Evolutionary conservation across 1,140 invertebrate species (phyloP), one percentile per base, ranked within the genome.

Genomic region (Pantala flavescens): DNA sequence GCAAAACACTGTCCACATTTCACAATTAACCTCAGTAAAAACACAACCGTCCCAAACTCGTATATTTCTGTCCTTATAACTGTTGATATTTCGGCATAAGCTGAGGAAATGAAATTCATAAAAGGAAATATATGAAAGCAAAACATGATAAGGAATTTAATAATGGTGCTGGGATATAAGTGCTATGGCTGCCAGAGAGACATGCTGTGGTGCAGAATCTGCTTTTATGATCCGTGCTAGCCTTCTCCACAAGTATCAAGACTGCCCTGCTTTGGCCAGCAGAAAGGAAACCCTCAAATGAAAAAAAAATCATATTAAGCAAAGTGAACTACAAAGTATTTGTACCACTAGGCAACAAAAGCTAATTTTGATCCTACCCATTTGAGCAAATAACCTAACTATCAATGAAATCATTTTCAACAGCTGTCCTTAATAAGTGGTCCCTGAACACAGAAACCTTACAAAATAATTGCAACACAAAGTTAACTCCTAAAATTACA

Each of bases 201-300:
- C 49, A 21, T 63, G 49, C 49, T 63, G 49, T 63, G 49, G 49
- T 63, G 14, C 49, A 63, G 49, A 63, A 36, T 7, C 49, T 63
- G 49, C 5, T 19, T 36, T 63, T 63, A 21, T 63, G 49, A 63
- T 63, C 49, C 49, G n/a, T 63, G 49, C 49, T 63, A 7, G 49
- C 49, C 49, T 19, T 63, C n/a, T 63, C 49, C 49, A 63, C 1
- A 5, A 19, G 49, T 36, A 36, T 36, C 28, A 9, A 36, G 28
- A 19, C 49, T 63, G 49, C 49, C 3, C 5, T 63, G 49, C 28
- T 36, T 36, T 63, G 49, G 49, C 14, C 49, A 63, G 49, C 49
- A 63, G 49, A 63, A 63, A 63, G 49, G 49, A 63, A 63, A 63
- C 49, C 49, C 49, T 63, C 49, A 63, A 63, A 63, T 63, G 49